A percentile compares a stretch with the other conserved stretches of the same genome.
Conservation (phyloP, 1,140 invertebrate species). For the Pseudobourletiella spinata region DNA sequence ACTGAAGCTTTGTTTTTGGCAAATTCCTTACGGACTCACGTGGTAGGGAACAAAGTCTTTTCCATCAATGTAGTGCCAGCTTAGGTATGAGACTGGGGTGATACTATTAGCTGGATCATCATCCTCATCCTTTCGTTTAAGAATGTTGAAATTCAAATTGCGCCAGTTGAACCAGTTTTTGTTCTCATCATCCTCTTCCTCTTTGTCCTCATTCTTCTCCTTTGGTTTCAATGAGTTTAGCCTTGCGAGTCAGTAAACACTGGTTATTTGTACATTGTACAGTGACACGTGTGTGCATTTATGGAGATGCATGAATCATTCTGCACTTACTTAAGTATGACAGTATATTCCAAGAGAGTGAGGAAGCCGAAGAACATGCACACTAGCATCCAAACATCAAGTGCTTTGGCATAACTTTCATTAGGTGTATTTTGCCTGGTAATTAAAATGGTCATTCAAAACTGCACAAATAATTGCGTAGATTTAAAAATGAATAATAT, state of each 20-base stretch:
- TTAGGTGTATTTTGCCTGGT: slow-evolving; percentile 52
- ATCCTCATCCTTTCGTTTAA: not conserved
- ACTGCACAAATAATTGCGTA: not conserved
- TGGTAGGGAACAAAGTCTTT: slow-evolving; percentile 5
- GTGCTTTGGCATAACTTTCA: slow-evolving; percentile 56
- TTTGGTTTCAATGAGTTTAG: not conserved
- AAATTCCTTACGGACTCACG: too few species aligned
- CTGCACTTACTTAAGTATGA: slow-evolving; percentile 48
- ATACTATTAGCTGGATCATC: not conserved
- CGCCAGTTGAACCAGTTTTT: not conserved
- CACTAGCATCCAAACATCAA: slow-evolving; percentile 61
- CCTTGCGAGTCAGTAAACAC: not conserved
- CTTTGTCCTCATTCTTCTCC: not conserved
- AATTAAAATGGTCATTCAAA: not conserved
- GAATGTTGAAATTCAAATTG: not conserved
- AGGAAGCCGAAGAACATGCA: slow-evolving; percentile 64
- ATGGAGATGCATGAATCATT: too few species aligned
- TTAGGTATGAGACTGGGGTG: not conserved
- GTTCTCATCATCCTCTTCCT: not conserved
- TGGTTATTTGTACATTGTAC: not conserved
- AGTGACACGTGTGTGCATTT: too few species aligned
- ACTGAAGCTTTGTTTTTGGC: too few species aligned
- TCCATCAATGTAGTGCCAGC: not conserved
- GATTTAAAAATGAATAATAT: too few species aligned
- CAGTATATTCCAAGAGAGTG: slow-evolving; percentile 60